These are phyloP conservation scores for Marmota monax DNA, from an alignment of 2,113 vertebrate species.

Conservation along the genomic window DNA sequence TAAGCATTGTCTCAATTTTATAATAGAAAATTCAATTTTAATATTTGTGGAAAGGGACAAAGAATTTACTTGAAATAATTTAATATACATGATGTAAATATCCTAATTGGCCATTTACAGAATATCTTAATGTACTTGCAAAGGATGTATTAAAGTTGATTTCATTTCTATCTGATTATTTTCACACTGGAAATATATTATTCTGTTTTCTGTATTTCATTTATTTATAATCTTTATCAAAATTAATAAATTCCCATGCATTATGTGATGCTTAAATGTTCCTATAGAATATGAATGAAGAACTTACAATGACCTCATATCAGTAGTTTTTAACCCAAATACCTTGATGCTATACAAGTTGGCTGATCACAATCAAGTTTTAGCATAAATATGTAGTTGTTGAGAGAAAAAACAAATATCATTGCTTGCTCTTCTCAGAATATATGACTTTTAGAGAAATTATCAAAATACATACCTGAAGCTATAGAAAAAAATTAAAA, in stretches of 20 bases:
- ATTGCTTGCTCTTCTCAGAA: constrained; percentile 59
- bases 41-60: neutral
- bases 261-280: neutral
- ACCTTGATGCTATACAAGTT: neutral
- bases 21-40: neutral
- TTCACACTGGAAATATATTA: neutral
- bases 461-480: constrained; percentile 49
- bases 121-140: neutral
- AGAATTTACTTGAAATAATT: neutral
- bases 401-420: constrained; percentile 40
- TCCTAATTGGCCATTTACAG: neutral
- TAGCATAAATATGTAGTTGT: neutral
- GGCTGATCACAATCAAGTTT: constrained; percentile 30
- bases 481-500: constrained; percentile 25
- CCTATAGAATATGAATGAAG: neutral
- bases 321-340: neutral
- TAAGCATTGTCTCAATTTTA: neutral
- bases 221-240: constrained; percentile 30
- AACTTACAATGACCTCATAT: neutral
- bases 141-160: neutral
- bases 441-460: constrained; percentile 59
- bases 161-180: neutral
- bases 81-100: neutral
- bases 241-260: neutral
- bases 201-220: neutral